Evolutionary conservation across 1,140 invertebrate species (phyloP), one percentile per base, ranked within the genome.

Genomic region (Drosophila nikananu): DNA sequence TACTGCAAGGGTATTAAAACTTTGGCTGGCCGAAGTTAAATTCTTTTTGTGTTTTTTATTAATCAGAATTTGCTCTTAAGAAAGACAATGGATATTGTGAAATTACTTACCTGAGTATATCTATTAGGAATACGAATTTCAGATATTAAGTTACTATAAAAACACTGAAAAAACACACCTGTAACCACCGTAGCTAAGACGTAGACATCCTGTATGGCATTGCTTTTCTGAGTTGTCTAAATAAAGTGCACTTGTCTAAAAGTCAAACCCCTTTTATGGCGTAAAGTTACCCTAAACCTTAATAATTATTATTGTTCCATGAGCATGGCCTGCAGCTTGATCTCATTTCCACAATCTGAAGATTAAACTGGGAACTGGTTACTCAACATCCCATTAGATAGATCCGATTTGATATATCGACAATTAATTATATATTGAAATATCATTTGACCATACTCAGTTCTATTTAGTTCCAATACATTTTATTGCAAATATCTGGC

Each of bases 201-300:
- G 70, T 73, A 73, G 70, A 70, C 67, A 72, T 72, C 52, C 30
- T 13, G 23, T 23, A 37, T 2, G 32, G 8, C n/a, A 15, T 39
- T 9, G 19, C 32, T 49, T 41, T 35, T 25, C 10, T 15, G 19
- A 23, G 30, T 58, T 66, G 4, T 49, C 25, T 39, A 30, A 72
- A 74, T 73, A 62, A 62, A 63, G 39, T 27, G 65, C 63, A 49
- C 55, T 27, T 52, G 44, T 13, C 21, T 15, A 15, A 10, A 44
- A 60, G 15, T 59, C 6, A 25, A 25, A 15, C 6, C 21, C 12
- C 35, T 51, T 61, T 61, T 3, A 3, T 62, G 46, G 23, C 9
- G 6, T 8, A 30, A 51, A 17, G 9, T 27, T 12, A n/a, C 17
- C 5, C 32, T 2, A 30, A 30, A 44, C 21, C 19, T 23, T 13